These are phyloP conservation scores for Phenganax marumi DNA, from an alignment of 92 coral and sea anemone genomes.

Conservation along the genomic window DNA sequence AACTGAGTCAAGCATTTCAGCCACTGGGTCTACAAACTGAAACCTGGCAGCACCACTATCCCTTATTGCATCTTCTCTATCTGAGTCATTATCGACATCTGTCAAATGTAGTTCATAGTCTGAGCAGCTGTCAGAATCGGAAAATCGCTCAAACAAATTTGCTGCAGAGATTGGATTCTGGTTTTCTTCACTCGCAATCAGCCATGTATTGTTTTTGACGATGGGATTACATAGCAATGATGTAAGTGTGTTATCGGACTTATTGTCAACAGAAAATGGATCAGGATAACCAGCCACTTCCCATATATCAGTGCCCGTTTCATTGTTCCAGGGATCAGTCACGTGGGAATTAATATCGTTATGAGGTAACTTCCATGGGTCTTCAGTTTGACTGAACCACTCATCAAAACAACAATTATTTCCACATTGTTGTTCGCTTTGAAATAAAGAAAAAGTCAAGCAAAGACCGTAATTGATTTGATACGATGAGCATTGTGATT, in stretches of 20 bases:
- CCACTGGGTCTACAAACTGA: conserved; percentile 61
- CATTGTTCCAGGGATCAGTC: conserved; percentile 55
- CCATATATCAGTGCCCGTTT: conserved; percentile 46
- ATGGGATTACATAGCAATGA: conserved; percentile 31
- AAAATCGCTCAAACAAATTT: conserved; percentile 23
- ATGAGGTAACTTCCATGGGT: conserved; percentile 51
- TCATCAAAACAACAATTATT: conserved; percentile 39
- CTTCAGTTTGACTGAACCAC: conserved; percentile 50
- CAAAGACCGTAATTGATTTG: too few relatives aligned
- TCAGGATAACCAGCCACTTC: conserved; percentile 40
- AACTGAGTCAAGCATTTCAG: conserved; percentile 58
- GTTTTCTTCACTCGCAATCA: neutral
- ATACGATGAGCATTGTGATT: too few relatives aligned
- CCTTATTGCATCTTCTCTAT: conserved; percentile 50
- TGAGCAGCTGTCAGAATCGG: conserved; percentile 55
- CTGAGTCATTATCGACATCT: conserved; percentile 44
- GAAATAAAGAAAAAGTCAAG: conserved; percentile 53
- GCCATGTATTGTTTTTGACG: conserved; percentile 15
- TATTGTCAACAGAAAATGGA: conserved; percentile 43
- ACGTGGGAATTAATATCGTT: conserved; percentile 40
- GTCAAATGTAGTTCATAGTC: conserved; percentile 48
- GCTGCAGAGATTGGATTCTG: conserved; percentile 17
- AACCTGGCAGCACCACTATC: conserved; percentile 55
- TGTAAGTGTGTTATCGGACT: conserved; percentile 32
- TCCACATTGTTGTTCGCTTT: conserved; percentile 53